Percentiles rank a stretch among this genome's conserved stretches.
phyloP scores from a whole-genome alignment of 2,888 invertebrate species.

The Crossocerus cetratus region DNA sequence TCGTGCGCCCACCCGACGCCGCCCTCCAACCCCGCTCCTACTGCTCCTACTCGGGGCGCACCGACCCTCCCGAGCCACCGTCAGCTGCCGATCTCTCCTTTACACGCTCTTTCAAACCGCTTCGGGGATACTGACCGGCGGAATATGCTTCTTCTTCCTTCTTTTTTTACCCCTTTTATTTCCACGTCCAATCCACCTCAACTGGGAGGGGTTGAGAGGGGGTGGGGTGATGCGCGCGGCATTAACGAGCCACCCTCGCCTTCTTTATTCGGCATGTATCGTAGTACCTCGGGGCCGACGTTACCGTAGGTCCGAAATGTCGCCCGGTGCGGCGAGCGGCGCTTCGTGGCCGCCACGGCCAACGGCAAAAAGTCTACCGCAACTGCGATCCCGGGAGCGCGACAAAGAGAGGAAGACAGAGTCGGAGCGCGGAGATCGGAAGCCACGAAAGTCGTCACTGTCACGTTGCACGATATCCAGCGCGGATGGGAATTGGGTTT shows the following conservation, averaged over 20 bases:
- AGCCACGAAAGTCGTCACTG: no score
- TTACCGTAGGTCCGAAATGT: slow-evolving; percentile 58
- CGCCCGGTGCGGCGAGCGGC: slow-evolving; percentile 24
- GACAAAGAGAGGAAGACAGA: neutral
- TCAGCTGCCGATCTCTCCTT: slow-evolving; percentile 41
- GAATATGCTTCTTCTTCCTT: slow-evolving; percentile 35
- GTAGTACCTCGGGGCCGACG: slow-evolving; percentile 9
- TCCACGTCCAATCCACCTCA: slow-evolving; percentile 22
- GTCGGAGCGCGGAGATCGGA: no score
- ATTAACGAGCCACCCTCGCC: neutral
- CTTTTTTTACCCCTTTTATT: slow-evolving; percentile 17
- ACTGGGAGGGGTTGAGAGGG: neutral
- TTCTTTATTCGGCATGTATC: slow-evolving; percentile 8
- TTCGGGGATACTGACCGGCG: slow-evolving; percentile 22
- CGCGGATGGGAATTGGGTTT: no score
- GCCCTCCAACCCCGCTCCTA: neutral
- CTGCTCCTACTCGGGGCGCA: slow-evolving; percentile 6
- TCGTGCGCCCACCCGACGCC: slow-evolving; percentile 28
- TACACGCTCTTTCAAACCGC: slow-evolving; percentile 31
- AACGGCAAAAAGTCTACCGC: neutral
- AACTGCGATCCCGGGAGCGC: neutral
- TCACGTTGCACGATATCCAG: no score
- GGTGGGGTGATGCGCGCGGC: neutral
- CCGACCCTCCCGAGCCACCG: slow-evolving; percentile 1
- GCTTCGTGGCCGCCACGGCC: slow-evolving; percentile 7